These are phyloP conservation scores for Ascaphus truei DNA, from an alignment of 2,113 vertebrate species.

Conservation along the genomic window DNA sequence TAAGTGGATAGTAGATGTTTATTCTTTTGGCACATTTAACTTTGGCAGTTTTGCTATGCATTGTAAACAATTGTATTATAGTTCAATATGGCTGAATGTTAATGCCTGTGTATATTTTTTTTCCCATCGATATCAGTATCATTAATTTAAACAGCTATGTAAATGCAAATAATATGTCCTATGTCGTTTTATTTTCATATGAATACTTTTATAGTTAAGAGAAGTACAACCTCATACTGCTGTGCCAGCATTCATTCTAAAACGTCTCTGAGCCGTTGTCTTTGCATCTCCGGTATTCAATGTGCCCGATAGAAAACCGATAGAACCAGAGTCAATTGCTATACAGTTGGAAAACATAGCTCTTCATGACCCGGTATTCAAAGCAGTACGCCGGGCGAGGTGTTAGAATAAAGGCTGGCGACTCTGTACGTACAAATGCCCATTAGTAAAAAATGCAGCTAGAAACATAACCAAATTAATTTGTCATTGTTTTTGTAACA, in stretches of 20 bases:
- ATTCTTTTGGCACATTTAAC: not conserved
- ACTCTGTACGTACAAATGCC: no score
- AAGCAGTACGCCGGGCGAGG: no score
- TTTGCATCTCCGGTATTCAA: no score
- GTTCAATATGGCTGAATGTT: not conserved
- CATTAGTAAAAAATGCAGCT: not conserved
- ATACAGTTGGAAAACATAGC: no score
- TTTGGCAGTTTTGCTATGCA: not conserved
- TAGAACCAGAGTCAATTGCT: no score
- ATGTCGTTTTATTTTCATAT: not conserved
- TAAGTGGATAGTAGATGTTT: no score
- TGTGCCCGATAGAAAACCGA: no score
- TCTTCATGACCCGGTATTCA: no score
- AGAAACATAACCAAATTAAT: conserved; percentile 12
- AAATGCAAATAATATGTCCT: not conserved
- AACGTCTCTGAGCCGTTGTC: no score
- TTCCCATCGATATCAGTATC: not conserved
- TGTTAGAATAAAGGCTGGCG: no score
- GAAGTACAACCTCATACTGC: not conserved
- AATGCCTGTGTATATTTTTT: not conserved
- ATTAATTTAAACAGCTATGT: conserved; percentile 6
- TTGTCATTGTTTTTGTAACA: conserved; percentile 5
- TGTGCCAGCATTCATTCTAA: no score
- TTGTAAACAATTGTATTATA: not conserved
- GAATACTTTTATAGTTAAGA: conserved; percentile 6